Evolutionary conservation across 2,797 vertebrate species (phyloP).

Genomic region (Rhodeus uyekii): DNA sequence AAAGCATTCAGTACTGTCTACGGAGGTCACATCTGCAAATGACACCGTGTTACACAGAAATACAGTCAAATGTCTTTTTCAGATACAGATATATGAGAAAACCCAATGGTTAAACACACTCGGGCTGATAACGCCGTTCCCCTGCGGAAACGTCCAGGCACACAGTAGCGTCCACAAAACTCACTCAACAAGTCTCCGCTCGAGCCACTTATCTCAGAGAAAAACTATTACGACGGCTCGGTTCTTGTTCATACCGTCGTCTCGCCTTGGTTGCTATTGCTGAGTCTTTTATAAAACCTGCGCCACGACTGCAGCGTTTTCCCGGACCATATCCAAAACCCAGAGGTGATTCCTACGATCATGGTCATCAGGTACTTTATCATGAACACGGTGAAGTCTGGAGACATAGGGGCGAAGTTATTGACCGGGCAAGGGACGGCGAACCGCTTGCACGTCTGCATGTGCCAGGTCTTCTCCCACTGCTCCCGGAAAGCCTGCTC

Average conservation of each 20-base stretch:
- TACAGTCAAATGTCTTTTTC: conserved; percentile 36
- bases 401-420: conserved; percentile 92
- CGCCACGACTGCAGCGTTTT: conserved; percentile 98
- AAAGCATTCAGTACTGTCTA: conserved; percentile 42
- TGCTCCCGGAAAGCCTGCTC: conserved; percentile 97
- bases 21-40: conserved; percentile 51
- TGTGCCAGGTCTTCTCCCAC: conserved; percentile 97
- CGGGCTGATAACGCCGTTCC: conserved; percentile 30
- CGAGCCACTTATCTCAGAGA: conserved; percentile 56
- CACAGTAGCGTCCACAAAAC: conserved; percentile 41
- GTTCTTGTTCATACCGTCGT: conserved; percentile 87
- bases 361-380: conserved; percentile 99
- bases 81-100: conserved; percentile 35
- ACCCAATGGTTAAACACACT: conserved; percentile 22
- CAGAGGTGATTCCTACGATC: conserved; percentile 99
- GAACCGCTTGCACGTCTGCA: conserved; percentile 93
- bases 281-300: conserved; percentile 94
- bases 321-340: conserved; percentile 99
- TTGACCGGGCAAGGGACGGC: conserved; percentile 88
- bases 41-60: conserved; percentile 52
- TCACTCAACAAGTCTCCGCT: conserved; percentile 23
- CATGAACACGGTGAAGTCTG: conserved; percentile 98
- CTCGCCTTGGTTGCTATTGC: conserved; percentile 93
- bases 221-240: too few species aligned
- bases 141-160: conserved; percentile 35